A percentile compares a stretch with the other conserved stretches of the same genome.
phyloP scores from a whole-genome alignment of 2,113 vertebrate species.

The Xiphophorus couchianus region DNA sequence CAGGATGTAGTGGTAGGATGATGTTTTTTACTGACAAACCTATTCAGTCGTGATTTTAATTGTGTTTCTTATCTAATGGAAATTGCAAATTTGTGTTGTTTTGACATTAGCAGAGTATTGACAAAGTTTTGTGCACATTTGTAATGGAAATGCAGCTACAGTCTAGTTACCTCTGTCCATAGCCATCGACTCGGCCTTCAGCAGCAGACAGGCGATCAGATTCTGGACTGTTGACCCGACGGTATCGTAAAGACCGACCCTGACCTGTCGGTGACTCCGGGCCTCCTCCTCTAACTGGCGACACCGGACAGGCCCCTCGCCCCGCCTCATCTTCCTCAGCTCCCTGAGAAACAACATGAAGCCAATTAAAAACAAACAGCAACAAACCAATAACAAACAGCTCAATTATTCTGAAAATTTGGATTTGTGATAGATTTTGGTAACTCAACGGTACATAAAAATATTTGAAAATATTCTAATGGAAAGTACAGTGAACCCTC shows the following conservation, averaged over 20 bases:
- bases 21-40: too few species aligned
- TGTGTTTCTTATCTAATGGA: too few species aligned
- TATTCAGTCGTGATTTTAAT: too few species aligned
- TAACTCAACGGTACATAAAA: too few species aligned
- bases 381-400: not conserved
- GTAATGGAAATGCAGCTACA: too few species aligned
- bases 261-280: constrained; percentile 89
- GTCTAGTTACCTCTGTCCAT: constrained; percentile 86
- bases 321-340: constrained; percentile 90
- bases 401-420: not conserved
- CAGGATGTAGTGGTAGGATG: too few species aligned
- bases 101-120: too few species aligned
- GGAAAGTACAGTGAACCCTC: too few species aligned
- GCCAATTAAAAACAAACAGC: not conserved
- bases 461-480: too few species aligned
- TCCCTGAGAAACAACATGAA: constrained; percentile 72
- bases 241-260: constrained; percentile 88
- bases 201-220: constrained; percentile 91
- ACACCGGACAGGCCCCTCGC: constrained; percentile 84
- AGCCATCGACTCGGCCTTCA: constrained; percentile 86
- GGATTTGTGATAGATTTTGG: too few species aligned
- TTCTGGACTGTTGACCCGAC: constrained; percentile 92
- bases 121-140: too few species aligned
- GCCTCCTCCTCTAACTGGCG: constrained; percentile 85
- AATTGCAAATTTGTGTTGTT: too few species aligned